Conservation (phyloP, 2,888 invertebrate genomes). For the Sphaerophoria taeniata region DNA sequence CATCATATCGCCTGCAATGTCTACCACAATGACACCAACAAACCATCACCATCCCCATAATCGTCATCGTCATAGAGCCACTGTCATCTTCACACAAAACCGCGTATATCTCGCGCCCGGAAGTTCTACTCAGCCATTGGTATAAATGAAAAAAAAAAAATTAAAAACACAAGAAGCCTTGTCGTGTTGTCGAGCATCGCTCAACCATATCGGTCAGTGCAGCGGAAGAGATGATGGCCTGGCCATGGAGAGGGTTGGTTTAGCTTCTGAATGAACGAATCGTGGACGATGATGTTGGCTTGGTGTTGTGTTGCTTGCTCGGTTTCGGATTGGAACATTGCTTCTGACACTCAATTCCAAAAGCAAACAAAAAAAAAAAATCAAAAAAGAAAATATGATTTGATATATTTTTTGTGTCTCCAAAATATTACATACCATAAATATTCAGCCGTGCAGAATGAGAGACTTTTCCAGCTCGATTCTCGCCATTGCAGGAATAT, state of each 20-base stretch:
- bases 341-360: slow-evolving; percentile 33
- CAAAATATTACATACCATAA: slow-evolving; percentile 86
- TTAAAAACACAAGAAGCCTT: slow-evolving; percentile 28
- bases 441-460: slow-evolving; percentile 91
- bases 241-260: no score
- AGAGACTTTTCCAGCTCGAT: slow-evolving; percentile 88
- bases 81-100: slow-evolving; percentile 8
- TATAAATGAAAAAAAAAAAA: neutral
- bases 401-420: slow-evolving; percentile 26
- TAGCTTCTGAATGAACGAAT: no score
- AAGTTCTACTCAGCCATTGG: slow-evolving; percentile 37
- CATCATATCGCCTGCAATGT: slow-evolving; percentile 6
- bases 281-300: slow-evolving; percentile 2
- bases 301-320: slow-evolving; percentile 15
- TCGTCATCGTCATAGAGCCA: neutral
- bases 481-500: slow-evolving; percentile 90
- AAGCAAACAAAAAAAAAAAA: slow-evolving; percentile 33
- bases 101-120: slow-evolving; percentile 23
- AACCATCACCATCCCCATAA: slow-evolving; percentile 3
- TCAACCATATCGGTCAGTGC: neutral
- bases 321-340: slow-evolving; percentile 5
- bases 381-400: slow-evolving; percentile 50
- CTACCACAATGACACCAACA: slow-evolving; percentile 7
- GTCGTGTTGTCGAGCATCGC: neutral
- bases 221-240: no score